Percentiles rank a stretch among this genome's conserved stretches.
Evolutionary conservation across 2,113 vertebrate genomes (phyloP).

Genomic region (Macrotis lagotis): DNA sequence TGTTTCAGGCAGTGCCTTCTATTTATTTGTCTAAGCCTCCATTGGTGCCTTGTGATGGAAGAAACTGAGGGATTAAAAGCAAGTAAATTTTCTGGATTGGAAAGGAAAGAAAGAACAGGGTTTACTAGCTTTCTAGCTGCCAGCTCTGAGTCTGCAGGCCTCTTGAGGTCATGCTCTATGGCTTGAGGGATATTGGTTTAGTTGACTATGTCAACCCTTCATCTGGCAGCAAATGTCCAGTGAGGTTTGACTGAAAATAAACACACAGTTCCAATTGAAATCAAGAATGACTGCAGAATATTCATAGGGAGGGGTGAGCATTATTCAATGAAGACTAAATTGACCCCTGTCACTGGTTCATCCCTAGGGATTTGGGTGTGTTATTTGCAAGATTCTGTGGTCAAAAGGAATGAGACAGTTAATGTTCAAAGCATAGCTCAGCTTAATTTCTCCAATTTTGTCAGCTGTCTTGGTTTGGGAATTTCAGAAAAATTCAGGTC

Average conservation of each 20-base stretch:
- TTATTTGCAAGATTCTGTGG: slow-evolving; percentile 4
- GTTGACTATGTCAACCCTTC: not conserved
- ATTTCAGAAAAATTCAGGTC: slow-evolving; percentile 40
- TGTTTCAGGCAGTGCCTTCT: slow-evolving; percentile 18
- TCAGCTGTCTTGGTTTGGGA: slow-evolving; percentile 10
- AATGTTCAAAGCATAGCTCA: not conserved
- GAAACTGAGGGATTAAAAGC: slow-evolving; percentile 4
- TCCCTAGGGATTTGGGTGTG: slow-evolving; percentile 25
- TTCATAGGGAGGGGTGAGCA: slow-evolving; percentile 5
- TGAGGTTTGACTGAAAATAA: not conserved
- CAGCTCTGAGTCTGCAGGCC: not conserved
- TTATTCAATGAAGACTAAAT: slow-evolving; percentile 43
- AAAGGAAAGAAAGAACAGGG: slow-evolving; percentile 15
- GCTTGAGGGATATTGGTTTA: slow-evolving; percentile 1
- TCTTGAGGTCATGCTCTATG: slow-evolving; percentile 3
- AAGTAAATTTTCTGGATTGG: slow-evolving; percentile 26
- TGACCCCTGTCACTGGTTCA: slow-evolving; percentile 16
- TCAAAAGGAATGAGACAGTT: not conserved
- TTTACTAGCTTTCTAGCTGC: not conserved
- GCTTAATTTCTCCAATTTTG: slow-evolving; percentile 37
- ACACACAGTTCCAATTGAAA: not conserved
- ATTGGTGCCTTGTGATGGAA: slow-evolving; percentile 19
- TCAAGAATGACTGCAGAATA: slow-evolving; percentile 1
- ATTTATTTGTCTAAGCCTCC: slow-evolving; percentile 13
- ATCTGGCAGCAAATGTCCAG: not conserved